A percentile compares a stretch with the other conserved stretches of the same genome.
These are phyloP conservation scores for Andrena dorsata DNA, from an alignment of 2,888 invertebrate genomes.

Conservation along the genomic window DNA sequence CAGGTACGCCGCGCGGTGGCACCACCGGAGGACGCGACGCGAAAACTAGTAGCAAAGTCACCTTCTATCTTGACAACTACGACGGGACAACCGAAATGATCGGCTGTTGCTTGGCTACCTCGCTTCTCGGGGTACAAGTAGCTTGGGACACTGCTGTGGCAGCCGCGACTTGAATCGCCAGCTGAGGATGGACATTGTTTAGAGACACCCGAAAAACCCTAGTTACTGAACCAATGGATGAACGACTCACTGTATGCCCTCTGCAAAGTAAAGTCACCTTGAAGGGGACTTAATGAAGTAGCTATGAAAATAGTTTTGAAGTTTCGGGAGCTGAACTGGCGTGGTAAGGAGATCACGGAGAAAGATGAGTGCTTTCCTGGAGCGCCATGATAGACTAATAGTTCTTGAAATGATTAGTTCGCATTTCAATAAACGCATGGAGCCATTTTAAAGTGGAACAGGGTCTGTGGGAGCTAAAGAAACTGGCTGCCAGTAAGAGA, in stretches of 20 bases:
- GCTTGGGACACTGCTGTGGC: background rate
- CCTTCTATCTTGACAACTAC: background rate
- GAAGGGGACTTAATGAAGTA: no score
- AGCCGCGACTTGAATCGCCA: background rate
- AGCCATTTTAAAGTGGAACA: no score
- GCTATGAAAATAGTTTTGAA: no score
- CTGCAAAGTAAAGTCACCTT: no score
- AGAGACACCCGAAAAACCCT: background rate
- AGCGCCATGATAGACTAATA: no score
- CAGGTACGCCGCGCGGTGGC: constrained; percentile 62
- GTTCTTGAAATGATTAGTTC: no score
- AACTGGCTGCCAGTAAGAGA: no score
- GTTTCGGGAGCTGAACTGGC: no score
- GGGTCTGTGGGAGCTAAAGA: no score
- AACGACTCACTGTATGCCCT: background rate
- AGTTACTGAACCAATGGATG: background rate
- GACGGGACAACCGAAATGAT: background rate
- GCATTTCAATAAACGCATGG: no score
- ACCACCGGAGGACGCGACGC: constrained; percentile 58
- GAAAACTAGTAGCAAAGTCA: constrained; percentile 26
- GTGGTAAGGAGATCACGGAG: no score
- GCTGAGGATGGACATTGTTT: background rate
- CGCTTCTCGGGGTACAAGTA: background rate
- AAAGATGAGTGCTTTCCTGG: no score
- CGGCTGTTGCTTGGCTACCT: background rate